Evolutionary conservation across 2,113 vertebrate species (phyloP), one percentile per base, ranked within the genome.

Genomic region (Pedionomus torquatus): DNA sequence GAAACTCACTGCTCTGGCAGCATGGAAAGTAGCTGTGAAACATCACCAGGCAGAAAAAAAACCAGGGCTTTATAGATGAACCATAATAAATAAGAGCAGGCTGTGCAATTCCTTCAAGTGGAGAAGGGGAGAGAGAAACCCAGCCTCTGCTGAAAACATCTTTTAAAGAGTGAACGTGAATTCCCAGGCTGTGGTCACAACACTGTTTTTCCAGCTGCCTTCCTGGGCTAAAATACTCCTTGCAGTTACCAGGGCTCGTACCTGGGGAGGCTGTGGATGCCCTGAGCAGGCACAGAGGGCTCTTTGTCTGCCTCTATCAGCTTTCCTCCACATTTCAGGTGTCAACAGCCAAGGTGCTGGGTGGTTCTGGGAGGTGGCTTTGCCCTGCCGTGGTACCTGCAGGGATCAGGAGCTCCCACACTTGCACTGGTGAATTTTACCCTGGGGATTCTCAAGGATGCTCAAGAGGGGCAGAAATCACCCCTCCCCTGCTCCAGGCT

Each of bases 121-220:
- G 26, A 48, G 70, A 7, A 74, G 44, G 21, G 11, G 87, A 46
- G 91, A 33, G 51, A 4, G 15, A 77, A 93, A 25, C 48, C 21
- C 54, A 76, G 4, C 3, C 63, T 52, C 18, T 44, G 68, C 89
- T 76, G 46, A 74, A 92, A 82, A 17, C 68, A 21, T 43, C 65
- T 88, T 28, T 49, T 8, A 8, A 35, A 33, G 65, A 20, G 51
- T 0, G 0, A 87, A 52, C 1, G 3, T 4, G 5, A 39, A 5
- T 26, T 17, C 77, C 75, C 78, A 55, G 69, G 49, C 75, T 93
- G 91, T 1, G 90, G 49, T 35, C 30, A 5, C 35, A 5, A 2
- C 0, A n/a, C 51, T 93, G 85, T 66, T 95, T 96, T 74, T 37
- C 28, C 95, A 96, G 95, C 93, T 94, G 93, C 87, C 54, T 93